These are phyloP conservation scores for Pediacus dermestoides DNA, from an alignment of 2,888 invertebrate species.

Conservation along the genomic window DNA sequence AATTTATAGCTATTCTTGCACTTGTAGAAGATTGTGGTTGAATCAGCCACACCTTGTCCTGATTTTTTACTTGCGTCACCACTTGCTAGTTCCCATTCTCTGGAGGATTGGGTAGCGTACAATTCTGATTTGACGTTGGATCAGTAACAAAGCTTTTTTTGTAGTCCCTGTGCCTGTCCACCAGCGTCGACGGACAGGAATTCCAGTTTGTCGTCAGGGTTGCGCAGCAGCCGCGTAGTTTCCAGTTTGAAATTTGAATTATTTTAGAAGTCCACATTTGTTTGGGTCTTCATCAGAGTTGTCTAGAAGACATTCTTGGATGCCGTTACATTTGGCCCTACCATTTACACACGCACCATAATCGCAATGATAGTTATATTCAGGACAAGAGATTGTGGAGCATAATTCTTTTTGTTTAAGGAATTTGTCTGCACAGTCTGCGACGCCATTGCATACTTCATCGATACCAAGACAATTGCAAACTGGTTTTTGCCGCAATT, in stretches of 20 bases:
- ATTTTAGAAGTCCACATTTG: too few species aligned
- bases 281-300: slow-evolving; percentile 50
- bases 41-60: slow-evolving; percentile 20
- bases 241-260: too few species aligned
- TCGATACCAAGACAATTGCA: slow-evolving; percentile 30
- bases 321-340: slow-evolving; percentile 54
- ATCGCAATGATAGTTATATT: slow-evolving; percentile 33
- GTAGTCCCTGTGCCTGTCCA: too few species aligned
- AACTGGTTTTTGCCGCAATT: slow-evolving; percentile 26
- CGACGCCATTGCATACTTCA: slow-evolving; percentile 35
- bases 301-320: slow-evolving; percentile 52
- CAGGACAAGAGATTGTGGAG: slow-evolving; percentile 31
- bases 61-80: slow-evolving; percentile 10
- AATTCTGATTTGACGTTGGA: not conserved
- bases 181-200: too few species aligned
- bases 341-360: slow-evolving; percentile 45
- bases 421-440: slow-evolving; percentile 36
- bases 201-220: too few species aligned
- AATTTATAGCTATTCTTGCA: slow-evolving; percentile 28
- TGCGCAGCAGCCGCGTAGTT: too few species aligned
- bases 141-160: slow-evolving; percentile 1
- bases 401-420: slow-evolving; percentile 36
- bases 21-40: slow-evolving; percentile 23
- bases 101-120: slow-evolving; percentile 33
- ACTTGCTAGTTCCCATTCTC: slow-evolving; percentile 20